Evolutionary conservation across 2,797 vertebrate species (phyloP).

Genomic region (Oreochromis grahami): DNA sequence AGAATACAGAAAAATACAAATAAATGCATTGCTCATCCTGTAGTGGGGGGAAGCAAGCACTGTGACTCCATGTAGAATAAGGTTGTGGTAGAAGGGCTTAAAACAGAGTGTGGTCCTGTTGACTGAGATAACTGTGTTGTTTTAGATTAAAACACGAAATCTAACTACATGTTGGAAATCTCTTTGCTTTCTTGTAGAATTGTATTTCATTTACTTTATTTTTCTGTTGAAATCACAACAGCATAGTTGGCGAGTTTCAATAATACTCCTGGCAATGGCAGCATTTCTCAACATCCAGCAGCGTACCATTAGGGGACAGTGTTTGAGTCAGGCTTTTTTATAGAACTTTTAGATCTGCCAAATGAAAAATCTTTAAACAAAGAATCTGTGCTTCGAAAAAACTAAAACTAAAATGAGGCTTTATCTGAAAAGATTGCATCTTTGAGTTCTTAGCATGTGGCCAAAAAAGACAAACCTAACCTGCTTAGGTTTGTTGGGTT

Average conservation of each 20-base stretch:
- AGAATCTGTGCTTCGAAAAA: neutral
- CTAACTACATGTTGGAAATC: neutral
- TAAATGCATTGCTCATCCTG: neutral
- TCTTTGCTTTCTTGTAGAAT: neutral
- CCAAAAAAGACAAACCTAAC: neutral
- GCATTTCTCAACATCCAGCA: neutral
- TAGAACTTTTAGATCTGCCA: neutral
- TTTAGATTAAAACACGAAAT: neutral
- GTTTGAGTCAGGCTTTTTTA: neutral
- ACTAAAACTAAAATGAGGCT: neutral
- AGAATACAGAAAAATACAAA: neutral
- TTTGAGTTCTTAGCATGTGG: neutral
- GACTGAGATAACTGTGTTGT: neutral
- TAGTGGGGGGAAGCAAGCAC: neutral
- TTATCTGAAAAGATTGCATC: neutral
- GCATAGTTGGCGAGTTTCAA: neutral
- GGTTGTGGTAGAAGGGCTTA: neutral
- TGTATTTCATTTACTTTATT: fast-evolving
- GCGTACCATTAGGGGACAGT: neutral
- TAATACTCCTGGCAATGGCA: fast-evolving
- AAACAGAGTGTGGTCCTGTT: fast-evolving
- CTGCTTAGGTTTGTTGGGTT: neutral
- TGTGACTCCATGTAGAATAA: neutral
- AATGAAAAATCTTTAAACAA: neutral
- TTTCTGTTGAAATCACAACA: neutral